These are phyloP conservation scores for Mobula birostris DNA, from an alignment of 2,113 vertebrate genomes.

Conservation along the genomic window DNA sequence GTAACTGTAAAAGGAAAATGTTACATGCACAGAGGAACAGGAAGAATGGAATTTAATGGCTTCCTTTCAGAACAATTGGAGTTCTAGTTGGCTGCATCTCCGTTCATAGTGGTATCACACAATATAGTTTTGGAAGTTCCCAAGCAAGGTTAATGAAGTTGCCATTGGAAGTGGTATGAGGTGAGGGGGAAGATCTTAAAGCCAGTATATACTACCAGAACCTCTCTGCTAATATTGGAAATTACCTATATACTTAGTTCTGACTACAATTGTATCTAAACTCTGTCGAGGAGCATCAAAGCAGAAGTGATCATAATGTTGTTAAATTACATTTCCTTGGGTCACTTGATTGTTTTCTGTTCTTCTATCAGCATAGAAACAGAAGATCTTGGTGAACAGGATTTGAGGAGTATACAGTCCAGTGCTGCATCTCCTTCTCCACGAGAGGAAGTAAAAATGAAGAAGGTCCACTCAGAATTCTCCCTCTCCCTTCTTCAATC, in stretches of 20 bases:
- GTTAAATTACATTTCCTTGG: neutral
- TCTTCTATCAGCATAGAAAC: constrained; percentile 61
- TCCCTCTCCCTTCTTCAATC: constrained; percentile 68
- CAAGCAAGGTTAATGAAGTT: neutral
- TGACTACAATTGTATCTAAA: neutral
- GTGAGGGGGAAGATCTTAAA: neutral
- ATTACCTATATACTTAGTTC: neutral
- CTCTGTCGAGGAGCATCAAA: neutral
- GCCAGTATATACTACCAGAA: neutral
- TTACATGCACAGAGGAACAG: neutral
- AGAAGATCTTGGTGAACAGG: constrained; percentile 68
- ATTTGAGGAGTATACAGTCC: constrained; percentile 53
- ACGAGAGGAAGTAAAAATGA: constrained; percentile 50
- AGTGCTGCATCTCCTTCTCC: constrained; percentile 47
- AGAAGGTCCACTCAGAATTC: constrained; percentile 62
- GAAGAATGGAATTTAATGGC: neutral
- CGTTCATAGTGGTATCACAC: neutral
- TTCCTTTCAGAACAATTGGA: neutral
- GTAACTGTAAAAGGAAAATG: neutral
- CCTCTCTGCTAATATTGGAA: no score
- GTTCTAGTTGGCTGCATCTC: neutral
- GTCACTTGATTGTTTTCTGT: constrained; percentile 4
- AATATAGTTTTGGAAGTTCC: neutral
- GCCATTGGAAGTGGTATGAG: no score
- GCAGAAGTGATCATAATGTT: neutral